phyloP scores from a whole-genome alignment of 1,140 invertebrate genomes.

The Galendromus occidentalis region DNA sequence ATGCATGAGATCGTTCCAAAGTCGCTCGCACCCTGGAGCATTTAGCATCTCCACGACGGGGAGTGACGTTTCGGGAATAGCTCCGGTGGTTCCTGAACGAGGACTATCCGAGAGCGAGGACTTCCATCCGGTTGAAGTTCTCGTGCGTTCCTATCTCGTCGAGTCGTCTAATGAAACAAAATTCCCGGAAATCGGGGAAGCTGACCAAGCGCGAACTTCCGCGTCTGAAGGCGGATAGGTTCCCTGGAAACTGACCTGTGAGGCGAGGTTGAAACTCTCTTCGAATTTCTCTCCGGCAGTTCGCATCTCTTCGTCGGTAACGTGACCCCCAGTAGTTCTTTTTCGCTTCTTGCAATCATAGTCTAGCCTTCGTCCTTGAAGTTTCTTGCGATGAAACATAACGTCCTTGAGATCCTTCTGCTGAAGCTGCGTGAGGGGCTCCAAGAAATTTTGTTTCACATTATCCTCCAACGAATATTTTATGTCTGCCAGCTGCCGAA shows the following conservation, averaged over 20 bases:
- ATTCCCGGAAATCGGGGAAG: no score
- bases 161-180: no score
- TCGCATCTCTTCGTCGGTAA: conserved; percentile 90
- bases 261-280: conserved; percentile 83
- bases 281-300: conserved; percentile 97
- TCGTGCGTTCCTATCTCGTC: no score
- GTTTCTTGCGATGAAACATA: conserved; percentile 96
- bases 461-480: conserved; percentile 98
- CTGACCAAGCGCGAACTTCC: no score
- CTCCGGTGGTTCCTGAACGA: no score
- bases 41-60: no score
- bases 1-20: no score
- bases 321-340: conserved; percentile 76
- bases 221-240: no score
- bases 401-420: conserved; percentile 98
- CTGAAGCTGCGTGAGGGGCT: conserved; percentile 88
- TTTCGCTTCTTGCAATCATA: conserved; percentile 96
- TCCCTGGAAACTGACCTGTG: conserved; percentile 30
- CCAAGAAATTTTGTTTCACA: conserved; percentile 97
- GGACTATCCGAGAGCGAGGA: no score
- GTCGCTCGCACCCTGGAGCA: no score
- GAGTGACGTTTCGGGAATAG: no score
- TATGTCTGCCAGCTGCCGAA: conserved; percentile 94
- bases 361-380: conserved; percentile 84
- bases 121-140: no score